Conservation (phyloP, 2,113 vertebrate genomes). For the Thamnophis sirtalis region DNA sequence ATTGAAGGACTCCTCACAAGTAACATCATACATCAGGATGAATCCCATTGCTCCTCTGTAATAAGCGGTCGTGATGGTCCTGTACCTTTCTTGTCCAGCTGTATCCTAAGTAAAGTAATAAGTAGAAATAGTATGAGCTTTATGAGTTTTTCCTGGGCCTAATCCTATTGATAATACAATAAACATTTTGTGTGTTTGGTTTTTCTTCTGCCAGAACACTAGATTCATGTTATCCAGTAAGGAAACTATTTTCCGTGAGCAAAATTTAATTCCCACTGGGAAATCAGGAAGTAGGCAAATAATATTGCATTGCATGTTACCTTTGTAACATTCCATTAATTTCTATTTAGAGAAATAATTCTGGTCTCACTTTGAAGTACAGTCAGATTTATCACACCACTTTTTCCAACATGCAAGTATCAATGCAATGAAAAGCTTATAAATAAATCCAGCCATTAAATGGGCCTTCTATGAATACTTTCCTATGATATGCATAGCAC, state of each 20-base stretch:
- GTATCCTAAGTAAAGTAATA: conserved; percentile 79
- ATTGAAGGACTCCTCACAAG: conserved; percentile 95
- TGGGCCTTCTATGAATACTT: not conserved
- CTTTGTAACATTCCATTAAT: not conserved
- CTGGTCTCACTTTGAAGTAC: not conserved
- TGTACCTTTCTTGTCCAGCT: conserved; percentile 95
- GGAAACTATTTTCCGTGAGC: not conserved
- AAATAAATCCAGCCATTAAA: not conserved
- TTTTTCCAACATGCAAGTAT: not conserved
- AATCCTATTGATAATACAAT: not conserved
- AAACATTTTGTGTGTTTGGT: not conserved
- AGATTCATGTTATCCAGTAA: not conserved
- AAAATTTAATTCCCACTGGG: not conserved
- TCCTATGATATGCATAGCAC: not conserved
- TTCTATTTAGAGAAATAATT: not conserved
- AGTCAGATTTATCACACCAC: not conserved
- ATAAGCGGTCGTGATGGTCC: conserved; percentile 97
- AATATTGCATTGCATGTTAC: not conserved
- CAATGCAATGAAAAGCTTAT: not conserved
- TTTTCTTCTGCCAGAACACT: not conserved
- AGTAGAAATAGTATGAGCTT: conserved; percentile 19
- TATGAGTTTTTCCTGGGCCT: not conserved
- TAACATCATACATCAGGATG: conserved; percentile 97
- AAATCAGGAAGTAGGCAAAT: not conserved
- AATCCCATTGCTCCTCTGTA: conserved; percentile 98